Percentiles rank a stretch among this genome's conserved stretches.
Conservation (phyloP, 2,113 vertebrate species). For the Speoplatyrhinus poulsoni region DNA sequence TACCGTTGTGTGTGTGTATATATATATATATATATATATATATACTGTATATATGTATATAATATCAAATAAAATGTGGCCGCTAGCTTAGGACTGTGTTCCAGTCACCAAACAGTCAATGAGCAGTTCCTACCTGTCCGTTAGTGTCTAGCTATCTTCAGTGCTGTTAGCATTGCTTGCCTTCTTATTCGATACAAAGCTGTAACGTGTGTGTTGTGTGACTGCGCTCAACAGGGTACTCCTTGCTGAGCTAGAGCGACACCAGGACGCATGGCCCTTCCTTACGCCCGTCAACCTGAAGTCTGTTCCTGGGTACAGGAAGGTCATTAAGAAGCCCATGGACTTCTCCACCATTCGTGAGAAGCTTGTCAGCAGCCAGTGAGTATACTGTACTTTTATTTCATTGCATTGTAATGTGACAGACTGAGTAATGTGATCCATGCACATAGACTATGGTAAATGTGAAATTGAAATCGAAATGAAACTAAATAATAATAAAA, state of each 20-base stretch:
- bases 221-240: conserved; percentile 81
- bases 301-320: conserved; percentile 95
- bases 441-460: background rate
- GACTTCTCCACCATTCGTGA: conserved; percentile 98
- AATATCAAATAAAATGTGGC: too few species aligned
- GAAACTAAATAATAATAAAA: too few species aligned
- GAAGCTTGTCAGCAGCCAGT: conserved; percentile 97
- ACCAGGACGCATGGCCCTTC: conserved; percentile 98
- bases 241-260: conserved; percentile 94
- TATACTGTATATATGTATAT: too few species aligned
- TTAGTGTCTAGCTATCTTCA: too few species aligned
- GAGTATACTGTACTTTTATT: conserved; percentile 70
- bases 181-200: background rate
- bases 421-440: background rate
- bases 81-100: too few species aligned
- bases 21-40: too few species aligned
- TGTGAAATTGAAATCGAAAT: background rate
- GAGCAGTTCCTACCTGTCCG: too few species aligned
- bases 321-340: conserved; percentile 99
- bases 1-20: too few species aligned
- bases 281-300: conserved; percentile 97
- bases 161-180: background rate
- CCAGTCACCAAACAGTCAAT: too few species aligned
- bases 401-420: background rate
- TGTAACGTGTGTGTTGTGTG: conserved; percentile 9